Base-by-base conservation (phyloP, 2,888 invertebrate genomes). In the Choreutis nemorana region DNA sequence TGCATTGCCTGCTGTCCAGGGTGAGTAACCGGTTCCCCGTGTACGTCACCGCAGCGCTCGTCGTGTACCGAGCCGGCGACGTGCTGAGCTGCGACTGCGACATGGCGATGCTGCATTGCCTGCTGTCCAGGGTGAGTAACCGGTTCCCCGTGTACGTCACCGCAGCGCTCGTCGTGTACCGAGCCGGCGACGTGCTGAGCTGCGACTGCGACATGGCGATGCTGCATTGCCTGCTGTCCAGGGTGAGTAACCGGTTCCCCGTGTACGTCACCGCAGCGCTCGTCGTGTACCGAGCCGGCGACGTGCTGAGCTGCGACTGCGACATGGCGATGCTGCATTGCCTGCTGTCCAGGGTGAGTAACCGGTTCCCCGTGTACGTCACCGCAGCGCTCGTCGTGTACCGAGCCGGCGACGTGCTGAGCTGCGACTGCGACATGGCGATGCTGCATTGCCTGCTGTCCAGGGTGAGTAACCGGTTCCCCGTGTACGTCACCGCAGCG, bases 81-180 rank as follows among this genome's bases (percentile, higher is more conserved):
- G 85, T 93, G 41, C 81, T 87, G 39, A 73, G 73, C 35, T 86
- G 86, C 41, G 94, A 93, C 30, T 91, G 91, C 59, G 96, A 97
- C 54, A 94, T 97, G 94, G 92, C 91, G 12, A 85, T 85, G 54
- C 78, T 92, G 42, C 93, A 94, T 67, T 86, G 87, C 41, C 61
- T 90, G 27, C 68, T 94, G 32, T 89, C 90, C 1, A 81, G 87
- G 71, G 89, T 92, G 15, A 55, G 56, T n/a, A n/a, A n/a, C n/a
- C n/a, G n/a, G 44, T 90, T 96, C 83, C 91, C 94, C 2, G 86
- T 97, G 24, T 97, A 97, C 80, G 86, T 97, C 30, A 91, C 94
- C 25, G 91, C 95, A 5, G 89, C 93, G 30, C 84, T 97, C 33
- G 90, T 96, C 37, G 72, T 87, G 30, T 77, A 86, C 50, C 80